A percentile compares a stretch with the other conserved stretches of the same genome.
phyloP scores from a whole-genome alignment of 2,113 vertebrate genomes.

The Laticauda laticaudata region DNA sequence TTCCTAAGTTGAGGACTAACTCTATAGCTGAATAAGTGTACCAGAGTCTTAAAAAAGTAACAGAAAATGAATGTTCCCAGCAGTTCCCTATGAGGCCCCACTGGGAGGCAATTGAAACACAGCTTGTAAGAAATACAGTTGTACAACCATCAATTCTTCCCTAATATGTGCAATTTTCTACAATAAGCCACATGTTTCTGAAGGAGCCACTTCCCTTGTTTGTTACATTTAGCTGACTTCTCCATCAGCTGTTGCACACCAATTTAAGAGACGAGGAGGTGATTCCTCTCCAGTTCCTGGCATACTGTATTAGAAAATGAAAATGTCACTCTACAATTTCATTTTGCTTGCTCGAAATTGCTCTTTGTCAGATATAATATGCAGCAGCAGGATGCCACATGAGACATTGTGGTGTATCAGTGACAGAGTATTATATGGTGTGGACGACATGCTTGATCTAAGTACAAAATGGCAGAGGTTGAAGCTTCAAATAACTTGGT shows the following conservation, averaged over 20 bases:
- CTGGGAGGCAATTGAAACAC: not conserved
- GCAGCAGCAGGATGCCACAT: not conserved
- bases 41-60: not conserved
- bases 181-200: not conserved
- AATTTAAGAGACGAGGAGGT: not conserved
- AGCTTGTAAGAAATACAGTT: not conserved
- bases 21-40: not conserved
- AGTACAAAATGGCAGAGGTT: not conserved
- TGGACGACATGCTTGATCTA: not conserved
- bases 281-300: not conserved
- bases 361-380: not conserved
- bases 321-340: not conserved
- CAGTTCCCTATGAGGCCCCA: not conserved
- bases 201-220: not conserved
- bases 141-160: not conserved
- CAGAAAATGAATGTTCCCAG: not conserved
- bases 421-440: not conserved
- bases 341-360: not conserved
- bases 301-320: not conserved
- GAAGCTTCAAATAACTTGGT: not conserved
- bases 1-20: not conserved
- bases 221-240: not conserved
- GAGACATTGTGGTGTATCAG: not conserved
- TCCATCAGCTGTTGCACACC: not conserved
- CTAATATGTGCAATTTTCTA: not conserved